phyloP scores from a whole-genome alignment of 2,888 invertebrate genomes.

The Nomada ruficornis region DNA sequence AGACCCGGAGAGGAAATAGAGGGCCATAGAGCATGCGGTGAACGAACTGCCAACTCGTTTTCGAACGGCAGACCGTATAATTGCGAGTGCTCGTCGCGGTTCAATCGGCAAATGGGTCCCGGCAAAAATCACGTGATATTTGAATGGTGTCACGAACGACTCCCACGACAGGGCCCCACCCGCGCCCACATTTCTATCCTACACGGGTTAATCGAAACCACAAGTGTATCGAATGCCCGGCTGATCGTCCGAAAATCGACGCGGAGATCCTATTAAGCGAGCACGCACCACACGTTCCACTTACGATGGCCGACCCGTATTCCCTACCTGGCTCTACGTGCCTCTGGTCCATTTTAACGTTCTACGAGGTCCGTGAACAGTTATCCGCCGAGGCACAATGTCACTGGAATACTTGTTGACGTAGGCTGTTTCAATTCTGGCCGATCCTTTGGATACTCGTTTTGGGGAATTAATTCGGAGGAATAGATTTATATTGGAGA shows the following conservation, averaged over 20 bases:
- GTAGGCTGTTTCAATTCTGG: no score
- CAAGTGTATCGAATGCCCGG: conserved; percentile 43
- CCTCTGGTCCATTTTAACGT: not conserved
- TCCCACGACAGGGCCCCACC: conserved; percentile 20
- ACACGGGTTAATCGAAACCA: conserved; percentile 57
- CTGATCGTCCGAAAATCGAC: conserved; percentile 13
- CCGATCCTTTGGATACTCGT: no score
- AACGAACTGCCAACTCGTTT: conserved; percentile 67
- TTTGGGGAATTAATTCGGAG: no score
- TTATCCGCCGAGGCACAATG: not conserved
- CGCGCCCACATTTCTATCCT: not conserved
- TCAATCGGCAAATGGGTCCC: conserved; percentile 67
- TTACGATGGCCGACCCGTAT: not conserved
- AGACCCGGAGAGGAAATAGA: conserved; percentile 44
- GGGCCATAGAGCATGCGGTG: conserved; percentile 52
- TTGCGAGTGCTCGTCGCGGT: conserved; percentile 66
- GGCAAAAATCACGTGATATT: conserved; percentile 55
- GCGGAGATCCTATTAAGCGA: not conserved
- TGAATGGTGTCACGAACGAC: conserved; percentile 59
- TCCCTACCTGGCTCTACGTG: not conserved
- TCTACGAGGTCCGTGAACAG: not conserved
- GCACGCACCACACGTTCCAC: conserved; percentile 7
- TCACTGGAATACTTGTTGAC: not conserved
- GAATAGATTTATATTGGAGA: no score
- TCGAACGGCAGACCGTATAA: conserved; percentile 68